Base-by-base conservation (phyloP, 2,113 vertebrate genomes). In the Brachionichthys hirsutus region DNA sequence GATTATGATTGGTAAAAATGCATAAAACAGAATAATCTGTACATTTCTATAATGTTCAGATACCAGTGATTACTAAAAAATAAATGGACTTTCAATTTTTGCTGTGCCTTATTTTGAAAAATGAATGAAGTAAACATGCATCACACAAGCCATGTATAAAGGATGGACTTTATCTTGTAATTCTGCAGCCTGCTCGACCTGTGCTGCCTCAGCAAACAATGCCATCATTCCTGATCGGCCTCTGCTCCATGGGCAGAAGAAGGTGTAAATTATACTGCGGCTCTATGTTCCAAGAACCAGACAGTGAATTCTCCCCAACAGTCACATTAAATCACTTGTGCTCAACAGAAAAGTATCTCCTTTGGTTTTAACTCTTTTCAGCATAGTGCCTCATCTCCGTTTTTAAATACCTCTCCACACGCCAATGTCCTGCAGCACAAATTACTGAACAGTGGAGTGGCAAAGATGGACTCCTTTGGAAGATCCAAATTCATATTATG, bases 401-500 rank as follows among this genome's bases (percentile, higher is more conserved):
- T 85, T 77, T 54, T 83, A 83, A 84, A 72, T 30, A 58, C 56
- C 41, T 44, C 51, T 58, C 44, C 44, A 19, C 59, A 63, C 35
- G 75, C 80, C 83, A 14, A 54, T 70, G 62, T 78, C 80, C 73
- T 69, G 73, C 82, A 73, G 80, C 81, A 51, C 63, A 67, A 48
- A 62, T 74, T 75, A 75, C 77, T 43, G 64, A 87, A 80, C 76
- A 77, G 69, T 12, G 51, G 40, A 59, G 40, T 42, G 46, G 46
- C 67, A 49, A n/a, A 45, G 56, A 64, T 16, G 12, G 72, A 59
- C 50, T 70, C 52, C 69, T 68, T 75, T 58, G 56, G 65, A n/a
- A 72, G 69, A 83, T 83, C 66, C 72, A 66, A 67, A 77, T 78
- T 77, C 61, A 70, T 84, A 87, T 87, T 81, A 85, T 85, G 83